Conservation (phyloP, 2,888 invertebrate species). For the Bugulina stolonifera region DNA sequence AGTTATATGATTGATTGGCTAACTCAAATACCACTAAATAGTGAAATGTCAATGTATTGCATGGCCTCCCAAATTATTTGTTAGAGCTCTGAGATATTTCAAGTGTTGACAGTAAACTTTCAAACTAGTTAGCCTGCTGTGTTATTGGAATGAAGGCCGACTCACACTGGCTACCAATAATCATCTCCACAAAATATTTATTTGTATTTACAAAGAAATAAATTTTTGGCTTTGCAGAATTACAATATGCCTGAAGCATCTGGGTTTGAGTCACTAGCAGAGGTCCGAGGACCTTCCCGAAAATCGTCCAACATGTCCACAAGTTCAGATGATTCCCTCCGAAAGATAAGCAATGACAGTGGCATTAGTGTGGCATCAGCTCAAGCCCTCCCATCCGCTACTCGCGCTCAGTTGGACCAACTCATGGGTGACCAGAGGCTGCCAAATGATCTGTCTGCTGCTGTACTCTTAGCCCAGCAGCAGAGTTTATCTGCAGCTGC, state of each 20-base stretch:
- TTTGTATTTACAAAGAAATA: no score
- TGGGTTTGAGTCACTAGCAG: neutral
- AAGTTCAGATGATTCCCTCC: neutral
- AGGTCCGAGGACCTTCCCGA: neutral
- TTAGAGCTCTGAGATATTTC: no score
- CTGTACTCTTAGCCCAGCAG: neutral
- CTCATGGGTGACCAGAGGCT: conserved; percentile 6
- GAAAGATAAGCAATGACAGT: conserved; percentile 20
- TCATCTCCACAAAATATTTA: no score
- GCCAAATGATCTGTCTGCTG: neutral
- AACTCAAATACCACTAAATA: no score
- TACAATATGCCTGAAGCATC: conserved; percentile 13
- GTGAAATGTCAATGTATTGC: no score
- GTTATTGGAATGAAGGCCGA: no score
- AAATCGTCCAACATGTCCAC: conserved; percentile 14
- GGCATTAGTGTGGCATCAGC: neutral
- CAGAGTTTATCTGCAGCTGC: neutral
- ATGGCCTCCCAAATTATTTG: no score
- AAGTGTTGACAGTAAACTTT: no score
- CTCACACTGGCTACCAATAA: no score
- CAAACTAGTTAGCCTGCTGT: no score
- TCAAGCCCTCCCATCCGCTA: neutral
- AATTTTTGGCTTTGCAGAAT: no score
- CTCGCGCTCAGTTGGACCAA: neutral
- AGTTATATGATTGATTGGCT: no score